Evolutionary conservation across 2,888 invertebrate species (phyloP).

Genomic region (Lacanobia oleracea): DNA sequence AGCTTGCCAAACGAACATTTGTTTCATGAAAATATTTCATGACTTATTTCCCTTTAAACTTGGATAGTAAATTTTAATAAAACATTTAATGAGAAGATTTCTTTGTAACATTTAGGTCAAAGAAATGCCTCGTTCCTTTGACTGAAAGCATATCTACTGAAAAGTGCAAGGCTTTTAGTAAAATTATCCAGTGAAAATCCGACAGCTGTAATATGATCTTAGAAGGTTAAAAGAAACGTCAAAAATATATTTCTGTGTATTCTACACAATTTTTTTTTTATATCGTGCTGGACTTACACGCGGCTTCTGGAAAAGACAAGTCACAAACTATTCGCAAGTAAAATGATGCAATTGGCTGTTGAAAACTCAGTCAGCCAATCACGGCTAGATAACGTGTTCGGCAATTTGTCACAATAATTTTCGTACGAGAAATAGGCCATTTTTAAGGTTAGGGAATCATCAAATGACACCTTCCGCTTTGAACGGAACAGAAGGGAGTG

Average conservation of each 20-base stretch:
- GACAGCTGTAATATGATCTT: no score
- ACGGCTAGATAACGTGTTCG: no score
- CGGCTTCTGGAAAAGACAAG: no score
- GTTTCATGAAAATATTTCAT: conserved; percentile 13
- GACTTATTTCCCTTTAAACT: not conserved
- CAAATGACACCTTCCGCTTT: no score
- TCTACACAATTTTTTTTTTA: not conserved
- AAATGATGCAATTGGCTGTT: no score
- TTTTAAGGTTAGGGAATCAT: no score
- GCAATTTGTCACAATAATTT: no score
- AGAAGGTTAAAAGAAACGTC: not conserved
- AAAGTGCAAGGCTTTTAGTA: not conserved
- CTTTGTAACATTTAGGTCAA: conserved; percentile 11
- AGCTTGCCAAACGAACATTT: conserved; percentile 22
- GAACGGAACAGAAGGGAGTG: no score
- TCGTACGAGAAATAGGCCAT: no score
- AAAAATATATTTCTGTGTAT: not conserved
- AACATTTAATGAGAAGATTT: not conserved
- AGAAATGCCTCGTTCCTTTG: conserved; percentile 30
- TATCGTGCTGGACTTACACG: not conserved
- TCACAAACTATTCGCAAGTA: no score
- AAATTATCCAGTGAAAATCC: conserved; percentile 5
- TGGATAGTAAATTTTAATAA: not conserved
- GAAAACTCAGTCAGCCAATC: no score
- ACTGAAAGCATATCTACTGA: not conserved